Percentiles rank a stretch among this genome's conserved stretches.
Conservation (phyloP, 2,797 vertebrate species). For the Liasis olivaceus region DNA sequence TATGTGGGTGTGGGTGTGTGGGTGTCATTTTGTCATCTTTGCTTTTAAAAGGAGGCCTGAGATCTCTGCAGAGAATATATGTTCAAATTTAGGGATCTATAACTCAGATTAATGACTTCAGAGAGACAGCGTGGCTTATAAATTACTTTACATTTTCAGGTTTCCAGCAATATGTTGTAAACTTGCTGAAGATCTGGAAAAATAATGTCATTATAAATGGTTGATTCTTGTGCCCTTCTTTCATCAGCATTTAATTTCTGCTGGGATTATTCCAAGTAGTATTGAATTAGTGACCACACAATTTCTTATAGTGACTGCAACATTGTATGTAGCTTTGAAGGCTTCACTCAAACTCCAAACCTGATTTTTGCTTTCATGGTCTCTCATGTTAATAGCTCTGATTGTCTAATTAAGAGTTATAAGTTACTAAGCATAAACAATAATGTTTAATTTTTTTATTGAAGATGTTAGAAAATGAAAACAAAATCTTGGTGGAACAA, state of each 20-base stretch:
- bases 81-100: conserved; percentile 16
- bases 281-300: conserved; percentile 21
- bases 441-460: background rate
- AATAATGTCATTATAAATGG: conserved; percentile 9
- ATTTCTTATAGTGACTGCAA: conserved; percentile 13
- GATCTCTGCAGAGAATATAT: background rate
- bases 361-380: background rate
- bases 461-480: background rate
- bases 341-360: background rate
- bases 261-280: conserved; percentile 16
- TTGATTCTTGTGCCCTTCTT: background rate
- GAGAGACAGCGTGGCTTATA: background rate
- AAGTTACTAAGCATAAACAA: background rate
- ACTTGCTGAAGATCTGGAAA: conserved; percentile 11
- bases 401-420: background rate
- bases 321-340: background rate
- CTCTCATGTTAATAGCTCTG: background rate
- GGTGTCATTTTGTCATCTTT: background rate
- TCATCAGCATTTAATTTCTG: conserved; percentile 12
- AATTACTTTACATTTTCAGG: conserved; percentile 12
- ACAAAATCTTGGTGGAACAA: background rate
- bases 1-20: background rate
- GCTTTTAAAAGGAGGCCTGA: background rate
- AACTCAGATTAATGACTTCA: conserved; percentile 19
- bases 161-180: conserved; percentile 30